A percentile compares a stretch with the other conserved stretches of the same genome.
Conservation (phyloP, 1,140 invertebrate genomes). For the Zaprionus capensis region DNA sequence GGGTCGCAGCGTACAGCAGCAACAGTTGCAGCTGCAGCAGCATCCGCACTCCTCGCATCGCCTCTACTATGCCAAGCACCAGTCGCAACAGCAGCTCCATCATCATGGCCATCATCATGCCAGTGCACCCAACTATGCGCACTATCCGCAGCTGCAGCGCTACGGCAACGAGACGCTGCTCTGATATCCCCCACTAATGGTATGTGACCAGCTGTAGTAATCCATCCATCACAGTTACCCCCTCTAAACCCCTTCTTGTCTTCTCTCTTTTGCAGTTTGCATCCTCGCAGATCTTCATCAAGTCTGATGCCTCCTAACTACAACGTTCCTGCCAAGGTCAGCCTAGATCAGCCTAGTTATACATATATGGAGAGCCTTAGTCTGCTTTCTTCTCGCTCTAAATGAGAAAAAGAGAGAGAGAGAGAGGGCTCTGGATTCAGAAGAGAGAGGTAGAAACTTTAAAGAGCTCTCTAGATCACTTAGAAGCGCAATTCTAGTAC, state of each 20-base stretch:
- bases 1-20: constrained; percentile 44
- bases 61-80: constrained; percentile 50
- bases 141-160: constrained; percentile 61
- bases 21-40: constrained; percentile 29
- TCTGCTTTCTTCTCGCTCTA: neutral
- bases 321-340: constrained; percentile 40
- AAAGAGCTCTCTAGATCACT: neutral
- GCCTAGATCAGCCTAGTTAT: constrained; percentile 14
- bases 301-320: neutral
- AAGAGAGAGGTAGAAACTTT: neutral
- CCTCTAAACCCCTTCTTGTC: neutral
- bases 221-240: neutral
- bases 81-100: constrained; percentile 33
- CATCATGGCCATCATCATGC: constrained; percentile 24
- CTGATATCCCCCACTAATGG: constrained; percentile 29
- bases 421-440: neutral
- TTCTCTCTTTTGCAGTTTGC: neutral
- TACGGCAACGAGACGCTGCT: constrained; percentile 72
- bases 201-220: neutral
- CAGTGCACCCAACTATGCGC: constrained; percentile 23
- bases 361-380: neutral
- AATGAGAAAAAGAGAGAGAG: neutral
- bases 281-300: neutral
- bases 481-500: neutral
- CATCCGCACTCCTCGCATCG: constrained; percentile 57